A percentile compares a stretch with the other conserved stretches of the same genome.
Conservation (phyloP, 2,888 invertebrate genomes). For the Cryptocheilus praepositus region DNA sequence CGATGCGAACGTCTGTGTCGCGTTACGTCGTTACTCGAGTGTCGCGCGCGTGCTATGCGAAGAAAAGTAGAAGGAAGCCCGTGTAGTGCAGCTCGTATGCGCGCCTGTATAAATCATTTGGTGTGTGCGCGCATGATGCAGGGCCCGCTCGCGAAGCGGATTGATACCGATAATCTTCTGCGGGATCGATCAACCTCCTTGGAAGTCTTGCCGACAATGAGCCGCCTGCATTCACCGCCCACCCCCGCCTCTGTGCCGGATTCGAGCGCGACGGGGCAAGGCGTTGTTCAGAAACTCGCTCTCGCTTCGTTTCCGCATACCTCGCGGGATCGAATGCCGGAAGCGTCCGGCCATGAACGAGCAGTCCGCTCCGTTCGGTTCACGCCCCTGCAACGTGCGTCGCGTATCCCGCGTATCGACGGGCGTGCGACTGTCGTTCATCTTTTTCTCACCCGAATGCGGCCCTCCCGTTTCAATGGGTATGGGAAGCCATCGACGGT, state of each 20-base stretch:
- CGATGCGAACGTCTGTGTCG: neutral
- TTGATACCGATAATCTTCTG: no score
- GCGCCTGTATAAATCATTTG: no score
- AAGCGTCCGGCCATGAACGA: conserved; percentile 48
- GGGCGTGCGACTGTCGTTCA: no score
- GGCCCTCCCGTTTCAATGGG: no score
- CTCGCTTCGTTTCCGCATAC: conserved; percentile 33
- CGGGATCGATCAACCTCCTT: no score
- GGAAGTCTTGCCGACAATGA: no score
- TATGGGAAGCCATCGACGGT: no score
- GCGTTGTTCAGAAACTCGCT: conserved; percentile 3
- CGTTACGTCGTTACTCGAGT: neutral
- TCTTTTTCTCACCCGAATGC: no score
- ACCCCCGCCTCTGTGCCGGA: neutral
- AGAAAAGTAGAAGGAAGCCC: no score
- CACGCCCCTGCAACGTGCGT: conserved; percentile 37
- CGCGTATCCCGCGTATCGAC: neutral
- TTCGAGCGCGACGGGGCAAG: conserved; percentile 14
- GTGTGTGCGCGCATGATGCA: no score
- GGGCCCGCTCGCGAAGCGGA: no score
- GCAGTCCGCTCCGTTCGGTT: conserved; percentile 42
- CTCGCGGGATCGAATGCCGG: conserved; percentile 43
- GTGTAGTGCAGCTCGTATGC: no score
- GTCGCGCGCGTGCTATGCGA: neutral
- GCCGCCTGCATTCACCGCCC: neutral